Base-by-base conservation (phyloP, 64 coral and sea anemone genomes). In the Dendronephthya gigantea region DNA sequence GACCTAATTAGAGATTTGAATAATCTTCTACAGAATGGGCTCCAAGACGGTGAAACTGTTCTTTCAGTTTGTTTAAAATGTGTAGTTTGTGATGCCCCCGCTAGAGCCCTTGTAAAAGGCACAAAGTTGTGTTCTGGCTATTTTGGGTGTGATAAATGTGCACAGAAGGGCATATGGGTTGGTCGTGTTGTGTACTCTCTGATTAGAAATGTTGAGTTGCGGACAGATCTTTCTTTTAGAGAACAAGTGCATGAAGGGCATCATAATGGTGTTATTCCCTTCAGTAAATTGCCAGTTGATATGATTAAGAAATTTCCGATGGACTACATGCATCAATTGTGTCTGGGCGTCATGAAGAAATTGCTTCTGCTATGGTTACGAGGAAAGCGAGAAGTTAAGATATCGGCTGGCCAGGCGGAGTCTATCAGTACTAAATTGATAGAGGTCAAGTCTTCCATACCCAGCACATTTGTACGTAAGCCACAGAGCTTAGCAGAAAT, bases 221-320 rank as follows among this genome's bases (percentile, higher is more conserved):
- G 72, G 17, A 79, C 72, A 13, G 72, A 79, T 79, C 19, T 6
- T 34, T 79, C 72, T 11, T 79, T 79, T 33, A 79, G 72, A 39
- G 72, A 79, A 33, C 31, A 79, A 79, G 36, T 39, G 7, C 10
- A 37, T 35, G 72, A 12, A 37, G 72, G 17, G 28, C 72, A 79
- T 39, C 72, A 79, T 35, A 29, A 35, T 33, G 10, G 13, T 8
- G 34, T 79, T 6, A 79, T 29, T 79, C 72, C 72, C 1, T 79
- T 79, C 32, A 35, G 72, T 79, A 17, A 33, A 9, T 39, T 79
- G 72, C 72, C 72, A 35, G 32, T 79, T 79, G 72, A 79, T 39
- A 79, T 79, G 72, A 33, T 79, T 29, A 79, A 79, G 72, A 79
- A 79, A 79, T 79, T 79, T 79, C 72, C 72, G 22, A 79, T 79